Conservation (phyloP, 2,113 vertebrate genomes). For the Pachycephala philippinensis region DNA sequence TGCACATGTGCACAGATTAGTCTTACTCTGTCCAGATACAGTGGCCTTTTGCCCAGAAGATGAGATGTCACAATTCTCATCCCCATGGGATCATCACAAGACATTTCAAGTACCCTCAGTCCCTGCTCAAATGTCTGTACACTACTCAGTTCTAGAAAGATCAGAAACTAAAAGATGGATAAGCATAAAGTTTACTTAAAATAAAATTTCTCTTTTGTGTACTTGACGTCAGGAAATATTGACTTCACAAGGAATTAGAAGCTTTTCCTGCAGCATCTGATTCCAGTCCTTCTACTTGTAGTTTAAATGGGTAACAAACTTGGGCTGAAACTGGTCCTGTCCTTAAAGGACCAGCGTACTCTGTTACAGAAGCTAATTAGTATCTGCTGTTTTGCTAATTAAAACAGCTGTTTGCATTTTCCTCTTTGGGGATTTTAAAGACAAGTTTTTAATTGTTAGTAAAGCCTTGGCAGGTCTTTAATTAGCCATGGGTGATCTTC, state of each 20-base stretch:
- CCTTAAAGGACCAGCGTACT: conserved; percentile 50
- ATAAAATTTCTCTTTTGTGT: not conserved
- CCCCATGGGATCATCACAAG: not conserved
- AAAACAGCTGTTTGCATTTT: conserved; percentile 61
- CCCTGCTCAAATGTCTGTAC: not conserved
- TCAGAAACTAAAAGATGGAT: not conserved
- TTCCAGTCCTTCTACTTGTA: not conserved
- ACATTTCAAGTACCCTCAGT: not conserved
- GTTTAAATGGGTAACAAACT: not conserved
- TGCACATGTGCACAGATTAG: not conserved
- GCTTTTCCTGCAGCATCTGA: not conserved
- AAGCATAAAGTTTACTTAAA: not conserved
- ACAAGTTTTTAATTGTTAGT: conserved; percentile 62
- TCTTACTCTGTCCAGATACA: not conserved
- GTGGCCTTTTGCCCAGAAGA: not conserved
- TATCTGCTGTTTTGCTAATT: conserved; percentile 67
- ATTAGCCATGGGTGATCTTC: conserved; percentile 55
- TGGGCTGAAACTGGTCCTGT: conserved; percentile 16
- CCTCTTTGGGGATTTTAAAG: conserved; percentile 59
- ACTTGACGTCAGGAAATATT: not conserved
- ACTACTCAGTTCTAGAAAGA: not conserved
- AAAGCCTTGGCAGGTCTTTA: conserved; percentile 64
- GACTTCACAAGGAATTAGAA: not conserved
- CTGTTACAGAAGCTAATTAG: conserved; percentile 63
- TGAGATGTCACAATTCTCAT: not conserved